Percentiles rank a stretch among this genome's conserved stretches.
Evolutionary conservation across 2,797 vertebrate species (phyloP).

Genomic region (Pteronotus mesoamericanus): DNA sequence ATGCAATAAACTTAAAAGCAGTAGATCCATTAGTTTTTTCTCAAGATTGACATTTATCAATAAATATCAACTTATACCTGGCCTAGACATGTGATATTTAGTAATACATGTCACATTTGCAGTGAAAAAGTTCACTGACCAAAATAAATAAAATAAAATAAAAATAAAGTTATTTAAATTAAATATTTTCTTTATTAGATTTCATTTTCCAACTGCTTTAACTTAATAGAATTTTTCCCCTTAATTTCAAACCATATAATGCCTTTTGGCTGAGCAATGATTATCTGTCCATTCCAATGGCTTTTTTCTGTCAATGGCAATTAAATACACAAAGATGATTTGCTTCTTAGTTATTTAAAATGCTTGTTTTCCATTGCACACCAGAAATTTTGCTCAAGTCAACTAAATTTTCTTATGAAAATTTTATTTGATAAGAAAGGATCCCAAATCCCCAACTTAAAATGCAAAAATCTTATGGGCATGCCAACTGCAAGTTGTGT

Average conservation of each 20-base stretch:
- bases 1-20: constrained; percentile 69
- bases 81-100: constrained; percentile 41
- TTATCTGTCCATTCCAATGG: constrained; percentile 63
- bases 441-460: constrained; percentile 25
- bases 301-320: constrained; percentile 65
- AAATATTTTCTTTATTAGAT: constrained; percentile 72
- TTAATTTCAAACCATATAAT: constrained; percentile 67
- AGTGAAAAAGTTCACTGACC: constrained; percentile 55
- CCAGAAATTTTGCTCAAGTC: constrained; percentile 49
- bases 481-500: background rate
- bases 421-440: constrained; percentile 40
- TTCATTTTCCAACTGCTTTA: constrained; percentile 73
- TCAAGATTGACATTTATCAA: constrained; percentile 65
- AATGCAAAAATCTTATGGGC: constrained; percentile 1
- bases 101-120: constrained; percentile 50
- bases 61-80: constrained; percentile 62
- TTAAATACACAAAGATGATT: constrained; percentile 65
- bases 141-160: constrained; percentile 41
- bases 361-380: constrained; percentile 40
- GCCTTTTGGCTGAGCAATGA: constrained; percentile 63
- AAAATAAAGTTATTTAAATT: constrained; percentile 67
- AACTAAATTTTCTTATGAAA: constrained; percentile 53
- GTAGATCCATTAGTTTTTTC: constrained; percentile 27
- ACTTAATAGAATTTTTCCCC: constrained; percentile 67
- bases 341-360: constrained; percentile 51